A percentile compares a stretch with the other conserved stretches of the same genome.
These are phyloP conservation scores for Coilia nasus DNA, from an alignment of 2,797 vertebrate genomes.

Conservation along the genomic window DNA sequence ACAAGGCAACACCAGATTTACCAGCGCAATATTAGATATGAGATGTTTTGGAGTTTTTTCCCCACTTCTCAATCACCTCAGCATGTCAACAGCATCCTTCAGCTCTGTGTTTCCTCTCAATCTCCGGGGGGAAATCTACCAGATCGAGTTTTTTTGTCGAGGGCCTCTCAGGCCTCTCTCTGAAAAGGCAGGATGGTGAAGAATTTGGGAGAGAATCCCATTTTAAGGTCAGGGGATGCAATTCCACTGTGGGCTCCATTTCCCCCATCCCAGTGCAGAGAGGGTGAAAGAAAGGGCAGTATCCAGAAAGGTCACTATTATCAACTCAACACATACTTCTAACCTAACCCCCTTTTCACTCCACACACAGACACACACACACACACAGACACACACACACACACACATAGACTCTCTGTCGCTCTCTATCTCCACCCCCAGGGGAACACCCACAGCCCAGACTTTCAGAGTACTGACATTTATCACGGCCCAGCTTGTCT, in stretches of 20 bases:
- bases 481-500: background rate
- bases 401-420: background rate
- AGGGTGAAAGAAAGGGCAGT: background rate
- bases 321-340: background rate
- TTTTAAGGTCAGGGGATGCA: constrained; percentile 2
- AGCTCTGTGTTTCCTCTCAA: background rate
- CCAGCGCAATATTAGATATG: too few relatives aligned
- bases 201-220: background rate
- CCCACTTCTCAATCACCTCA: background rate
- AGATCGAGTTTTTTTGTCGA: background rate
- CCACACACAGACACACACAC: background rate
- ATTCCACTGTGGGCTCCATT: background rate
- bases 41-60: background rate
- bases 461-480: background rate
- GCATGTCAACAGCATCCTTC: background rate
- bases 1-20: background rate
- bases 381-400: background rate
- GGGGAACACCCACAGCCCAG: background rate
- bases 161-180: background rate
- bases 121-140: background rate
- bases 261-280: background rate
- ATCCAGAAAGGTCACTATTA: background rate
- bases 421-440: background rate
- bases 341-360: too few relatives aligned
- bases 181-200: background rate